These are phyloP conservation scores for Podarcis muralis DNA, from an alignment of 2,113 vertebrate species.

Conservation along the genomic window DNA sequence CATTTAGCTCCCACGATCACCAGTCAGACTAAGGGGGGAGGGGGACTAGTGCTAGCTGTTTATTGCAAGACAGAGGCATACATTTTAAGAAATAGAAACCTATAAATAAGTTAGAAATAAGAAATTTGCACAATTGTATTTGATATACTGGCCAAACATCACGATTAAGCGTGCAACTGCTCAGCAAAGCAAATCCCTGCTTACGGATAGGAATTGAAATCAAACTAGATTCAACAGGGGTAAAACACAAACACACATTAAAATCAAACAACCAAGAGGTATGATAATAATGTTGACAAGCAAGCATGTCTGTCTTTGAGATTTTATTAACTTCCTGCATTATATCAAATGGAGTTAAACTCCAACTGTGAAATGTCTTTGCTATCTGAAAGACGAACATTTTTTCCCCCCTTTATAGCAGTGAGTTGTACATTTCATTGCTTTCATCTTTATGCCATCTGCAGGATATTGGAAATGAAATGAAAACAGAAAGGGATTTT, in stretches of 20 bases:
- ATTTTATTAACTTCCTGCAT: conserved; percentile 32
- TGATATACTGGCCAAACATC: not conserved
- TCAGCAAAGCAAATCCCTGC: not conserved
- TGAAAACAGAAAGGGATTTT: conserved; percentile 72
- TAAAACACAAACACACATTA: conserved; percentile 54
- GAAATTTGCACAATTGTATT: not conserved
- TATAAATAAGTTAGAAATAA: not conserved
- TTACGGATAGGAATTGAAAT: conserved; percentile 27
- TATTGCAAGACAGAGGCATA: not conserved
- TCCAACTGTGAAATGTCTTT: conserved; percentile 58
- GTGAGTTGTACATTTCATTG: conserved; percentile 70
- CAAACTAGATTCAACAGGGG: conserved; percentile 38
- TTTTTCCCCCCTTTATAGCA: conserved; percentile 60
- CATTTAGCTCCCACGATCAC: not conserved
- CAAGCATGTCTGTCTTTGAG: conserved; percentile 43
- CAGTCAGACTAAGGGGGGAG: too few relatives aligned
- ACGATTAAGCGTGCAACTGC: not conserved
- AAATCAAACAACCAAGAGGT: conserved; percentile 49
- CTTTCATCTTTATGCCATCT: conserved; percentile 77
- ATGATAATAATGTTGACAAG: conserved; percentile 30
- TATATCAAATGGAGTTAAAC: conserved; percentile 50
- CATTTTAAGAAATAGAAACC: not conserved
- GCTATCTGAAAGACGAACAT: conserved; percentile 60
- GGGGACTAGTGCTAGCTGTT: not conserved
- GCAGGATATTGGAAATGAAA: conserved; percentile 77